Evolutionary conservation across 2,888 invertebrate species (phyloP), one percentile per base, ranked within the genome.

Genomic region (Drepanosiphum platanoidis): DNA sequence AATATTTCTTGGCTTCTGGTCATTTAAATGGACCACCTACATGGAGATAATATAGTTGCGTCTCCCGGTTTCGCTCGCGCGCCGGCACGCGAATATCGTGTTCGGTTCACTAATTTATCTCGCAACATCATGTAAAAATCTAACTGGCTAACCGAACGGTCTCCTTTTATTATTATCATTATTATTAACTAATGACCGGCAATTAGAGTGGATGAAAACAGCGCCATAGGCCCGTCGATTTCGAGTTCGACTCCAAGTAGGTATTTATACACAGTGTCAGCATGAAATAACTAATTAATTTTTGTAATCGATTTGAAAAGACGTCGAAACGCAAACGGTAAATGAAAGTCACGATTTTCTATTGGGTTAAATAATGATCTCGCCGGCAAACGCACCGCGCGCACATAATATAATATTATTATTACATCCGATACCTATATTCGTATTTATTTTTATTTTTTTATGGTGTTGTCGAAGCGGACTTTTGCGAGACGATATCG

Each of bases 301-400:
- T 42, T 66, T n/a, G 42, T 66, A 78, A 78, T 66, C 42, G 78
- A 66, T 78, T 66, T 42, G n/a, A 30, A 78, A 32, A n/a, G 22
- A 42, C 42, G 66, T 66, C 7, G 30, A 39, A 30, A 66, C n/a
- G 27, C 61, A 7, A 77, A 61, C 66, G 42, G 30, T 64, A 64
- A 66, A 78, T 32, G 78, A 78, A 78, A 66, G 78, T 78, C 78
- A 78, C 66, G 66, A 42, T 78, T 66, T 78, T 78, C 66, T 66
- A 78, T 78, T 42, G 32, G 66, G 42, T 78, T 42, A 22, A 64
- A 78, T 64, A 78, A 78, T 32, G 61, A 42, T 30, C 64, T 52
- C 42, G 5, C 30, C 27, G 32, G n/a, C n/a, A n/a, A n/a, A n/a
- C n/a, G n/a, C n/a, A 18, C 15, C 46, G 46, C 46, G 18, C 46